A percentile compares a stretch with the other conserved stretches of the same genome.
Conservation (phyloP, 1,140 invertebrate genomes). For the Idris sp. region DNA sequence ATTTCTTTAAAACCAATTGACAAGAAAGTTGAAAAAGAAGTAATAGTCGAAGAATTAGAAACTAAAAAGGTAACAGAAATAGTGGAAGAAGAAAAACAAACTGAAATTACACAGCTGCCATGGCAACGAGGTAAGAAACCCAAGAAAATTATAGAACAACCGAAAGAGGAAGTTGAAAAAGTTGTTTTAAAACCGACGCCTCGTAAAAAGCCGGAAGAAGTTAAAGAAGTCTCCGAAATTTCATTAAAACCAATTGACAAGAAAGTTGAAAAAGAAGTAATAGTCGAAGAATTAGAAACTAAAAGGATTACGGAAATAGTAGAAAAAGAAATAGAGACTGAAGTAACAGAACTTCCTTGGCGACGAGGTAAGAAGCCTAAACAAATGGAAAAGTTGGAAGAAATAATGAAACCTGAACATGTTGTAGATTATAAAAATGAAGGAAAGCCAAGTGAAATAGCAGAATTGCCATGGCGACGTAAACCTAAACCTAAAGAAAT, state of each 20-base stretch:
- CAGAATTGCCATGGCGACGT: conserved; percentile 66
- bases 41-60: conserved; percentile 28
- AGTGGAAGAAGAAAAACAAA: conserved; percentile 72
- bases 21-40: background rate
- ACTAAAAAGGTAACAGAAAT: conserved; percentile 66
- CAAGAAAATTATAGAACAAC: conserved; percentile 27
- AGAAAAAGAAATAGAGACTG: conserved; percentile 72
- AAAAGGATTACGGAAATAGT: conserved; percentile 65
- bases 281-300: conserved; percentile 40
- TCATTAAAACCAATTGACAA: conserved; percentile 6
- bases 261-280: background rate
- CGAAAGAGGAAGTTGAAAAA: conserved; percentile 65
- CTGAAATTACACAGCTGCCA: background rate
- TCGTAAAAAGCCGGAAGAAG: conserved; percentile 25
- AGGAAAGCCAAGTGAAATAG: conserved; percentile 61
- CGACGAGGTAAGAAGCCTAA: conserved; percentile 72
- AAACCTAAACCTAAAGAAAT: no score
- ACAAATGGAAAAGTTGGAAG: background rate
- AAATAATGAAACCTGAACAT: conserved; percentile 64
- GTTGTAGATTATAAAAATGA: conserved; percentile 69
- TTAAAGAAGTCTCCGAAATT: conserved; percentile 10
- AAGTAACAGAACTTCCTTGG: conserved; percentile 43
- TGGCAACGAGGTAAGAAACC: conserved; percentile 73
- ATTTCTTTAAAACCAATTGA: conserved; percentile 8
- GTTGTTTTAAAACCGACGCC: conserved; percentile 26